Evolutionary conservation across 2,797 vertebrate genomes (phyloP).

Genomic region (Malurus splendens): DNA sequence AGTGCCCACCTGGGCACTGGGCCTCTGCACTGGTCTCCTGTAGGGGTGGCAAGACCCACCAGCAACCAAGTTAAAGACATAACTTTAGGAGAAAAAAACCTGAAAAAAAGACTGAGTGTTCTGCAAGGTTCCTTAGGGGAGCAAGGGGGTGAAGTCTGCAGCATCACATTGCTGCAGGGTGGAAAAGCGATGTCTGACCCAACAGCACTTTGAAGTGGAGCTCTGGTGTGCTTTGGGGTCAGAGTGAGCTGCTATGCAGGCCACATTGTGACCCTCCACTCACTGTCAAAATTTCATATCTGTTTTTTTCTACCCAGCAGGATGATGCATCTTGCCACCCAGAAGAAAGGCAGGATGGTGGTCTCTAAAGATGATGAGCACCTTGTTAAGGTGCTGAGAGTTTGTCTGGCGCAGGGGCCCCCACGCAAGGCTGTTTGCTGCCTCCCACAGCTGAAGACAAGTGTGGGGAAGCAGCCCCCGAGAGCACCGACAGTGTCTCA

Average conservation of each 20-base stretch:
- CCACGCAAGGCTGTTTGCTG: not conserved
- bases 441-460: not conserved
- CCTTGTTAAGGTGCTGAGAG: not conserved
- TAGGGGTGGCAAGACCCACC: not conserved
- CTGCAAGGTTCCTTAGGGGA: not conserved
- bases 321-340: not conserved
- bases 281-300: not conserved
- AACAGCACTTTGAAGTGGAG: not conserved
- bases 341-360: not conserved
- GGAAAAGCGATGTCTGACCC: not conserved
- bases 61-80: not conserved
- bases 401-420: not conserved
- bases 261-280: not conserved
- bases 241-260: not conserved
- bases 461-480: not conserved
- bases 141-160: not conserved
- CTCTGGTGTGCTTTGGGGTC: not conserved
- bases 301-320: not conserved
- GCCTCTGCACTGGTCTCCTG: rapidly evolving
- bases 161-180: not conserved
- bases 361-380: not conserved
- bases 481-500: rapidly evolving
- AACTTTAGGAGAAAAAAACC: not conserved
- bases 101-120: not conserved
- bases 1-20: rapidly evolving